Percentiles rank a stretch among this genome's conserved stretches.
Evolutionary conservation across 2,113 vertebrate species (phyloP).

Genomic region (Osmerus eperlanus): DNA sequence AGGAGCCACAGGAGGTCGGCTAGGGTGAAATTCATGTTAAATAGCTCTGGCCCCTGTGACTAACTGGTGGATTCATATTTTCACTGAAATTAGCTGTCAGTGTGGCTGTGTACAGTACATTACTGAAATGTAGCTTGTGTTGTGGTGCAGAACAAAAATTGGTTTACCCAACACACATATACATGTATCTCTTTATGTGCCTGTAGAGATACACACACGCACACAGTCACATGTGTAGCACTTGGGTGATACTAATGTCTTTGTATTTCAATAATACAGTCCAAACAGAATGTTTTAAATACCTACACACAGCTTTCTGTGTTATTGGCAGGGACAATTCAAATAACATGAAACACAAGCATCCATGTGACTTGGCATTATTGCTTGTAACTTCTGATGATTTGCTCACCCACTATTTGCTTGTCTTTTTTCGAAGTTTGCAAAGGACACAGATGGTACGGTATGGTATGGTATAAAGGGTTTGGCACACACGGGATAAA

Average conservation of each 20-base stretch:
- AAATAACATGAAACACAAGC: not conserved
- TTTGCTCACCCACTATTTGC: not conserved
- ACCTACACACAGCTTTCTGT: too few relatives aligned
- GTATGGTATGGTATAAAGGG: not conserved
- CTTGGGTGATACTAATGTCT: too few relatives aligned
- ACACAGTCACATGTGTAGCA: too few relatives aligned
- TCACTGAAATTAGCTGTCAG: not conserved
- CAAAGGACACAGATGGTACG: not conserved
- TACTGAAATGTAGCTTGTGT: too few relatives aligned
- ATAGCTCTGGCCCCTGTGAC: slow-evolving; percentile 20
- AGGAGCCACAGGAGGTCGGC: slow-evolving; percentile 20
- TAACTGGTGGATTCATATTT: not conserved
- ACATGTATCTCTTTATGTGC: too few relatives aligned
- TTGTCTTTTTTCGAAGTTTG: not conserved
- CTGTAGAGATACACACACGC: too few relatives aligned
- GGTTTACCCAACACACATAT: too few relatives aligned
- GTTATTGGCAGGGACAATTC: not conserved
- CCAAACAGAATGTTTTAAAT: too few relatives aligned
- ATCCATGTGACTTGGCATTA: not conserved
- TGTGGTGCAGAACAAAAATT: too few relatives aligned
- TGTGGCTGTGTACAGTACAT: not conserved
- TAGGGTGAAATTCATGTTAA: slow-evolving; percentile 20
- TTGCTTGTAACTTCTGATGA: not conserved
- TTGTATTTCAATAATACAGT: too few relatives aligned
- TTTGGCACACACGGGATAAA: not conserved